Evolutionary conservation across 2,113 vertebrate species (phyloP), one percentile per base, ranked within the genome.

Genomic region (Pseudorasbora parva): DNA sequence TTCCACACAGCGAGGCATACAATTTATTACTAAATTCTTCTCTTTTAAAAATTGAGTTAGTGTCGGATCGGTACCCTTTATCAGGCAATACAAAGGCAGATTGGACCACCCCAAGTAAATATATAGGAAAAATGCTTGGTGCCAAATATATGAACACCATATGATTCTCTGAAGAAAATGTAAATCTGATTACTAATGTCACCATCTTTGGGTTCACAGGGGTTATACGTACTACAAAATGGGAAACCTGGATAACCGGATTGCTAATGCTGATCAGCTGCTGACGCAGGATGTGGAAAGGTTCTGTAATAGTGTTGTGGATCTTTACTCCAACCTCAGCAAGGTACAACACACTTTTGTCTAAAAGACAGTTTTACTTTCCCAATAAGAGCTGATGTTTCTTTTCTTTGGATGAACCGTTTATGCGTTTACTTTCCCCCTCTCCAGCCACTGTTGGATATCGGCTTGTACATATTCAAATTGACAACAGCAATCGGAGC

Each of bases 261-360:
- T 99, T 90, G 96, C 97, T 59, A 99, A 99, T 72, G 94, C 97
- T 72, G 98, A 99, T 92, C 98, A 99, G 90, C 94, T 99, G 17
- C 95, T 99, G 51, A 99, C 98, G 2, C 98, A 99, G 88, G 98
- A 99, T 56, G 98, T 99, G 87, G 97, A 99, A 91, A 98, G 93
- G 75, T 99, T 99, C 94, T 99, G 98, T 91, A 98, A 99, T 92
- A 98, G 97, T 84, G 97, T 99, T 86, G 98, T 99, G 86, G 98
- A 99, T 73, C 94, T 99, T 12, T 99, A 99, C 91, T 99, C 98
- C 69, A 99, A 99, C 91, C 95, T 99, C 86, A 99, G 97, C 94
- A 99, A 99, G 95, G 98, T 99, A 89, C 11, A 8, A 2, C 47
- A 59, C 56, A 9, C 14, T 27, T 72, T 74, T 10, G 45, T 21